These are phyloP conservation scores for Polypedilum pembai DNA, from an alignment of 1,140 invertebrate genomes.

Conservation along the genomic window DNA sequence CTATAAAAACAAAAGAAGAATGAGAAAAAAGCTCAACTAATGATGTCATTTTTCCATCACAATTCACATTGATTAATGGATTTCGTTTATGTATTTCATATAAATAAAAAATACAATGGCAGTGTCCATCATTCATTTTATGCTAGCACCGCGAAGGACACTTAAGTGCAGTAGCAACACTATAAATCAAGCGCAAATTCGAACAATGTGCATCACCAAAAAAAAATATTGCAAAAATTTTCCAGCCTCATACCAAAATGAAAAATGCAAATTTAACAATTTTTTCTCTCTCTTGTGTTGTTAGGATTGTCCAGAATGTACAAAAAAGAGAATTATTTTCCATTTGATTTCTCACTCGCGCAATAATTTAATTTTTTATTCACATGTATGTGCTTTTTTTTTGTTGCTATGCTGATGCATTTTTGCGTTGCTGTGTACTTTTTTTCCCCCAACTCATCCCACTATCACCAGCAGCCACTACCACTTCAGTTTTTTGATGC, in stretches of 20 bases:
- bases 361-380: conserved; percentile 15
- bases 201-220: conserved; percentile 3
- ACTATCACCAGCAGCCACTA: background rate
- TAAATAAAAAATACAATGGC: background rate
- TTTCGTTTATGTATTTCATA: no score
- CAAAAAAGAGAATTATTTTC: background rate
- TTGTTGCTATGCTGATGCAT: background rate
- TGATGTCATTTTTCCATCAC: background rate
- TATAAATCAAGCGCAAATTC: conserved; percentile 18
- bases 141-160: background rate
- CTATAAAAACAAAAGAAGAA: no score
- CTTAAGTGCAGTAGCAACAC: conserved; percentile 3
- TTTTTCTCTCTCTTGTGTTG: background rate
- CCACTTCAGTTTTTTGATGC: background rate
- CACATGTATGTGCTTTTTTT: background rate
- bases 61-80: conserved; percentile 4
- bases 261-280: background rate
- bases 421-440: background rate
- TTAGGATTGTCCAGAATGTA: background rate
- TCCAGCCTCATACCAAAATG: background rate
- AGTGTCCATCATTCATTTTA: background rate
- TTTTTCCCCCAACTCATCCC: background rate
- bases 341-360: conserved; percentile 16
- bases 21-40: background rate
- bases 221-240: background rate